These are phyloP conservation scores for Schizaphis graminum DNA, from an alignment of 2,888 invertebrate species.

Conservation along the genomic window DNA sequence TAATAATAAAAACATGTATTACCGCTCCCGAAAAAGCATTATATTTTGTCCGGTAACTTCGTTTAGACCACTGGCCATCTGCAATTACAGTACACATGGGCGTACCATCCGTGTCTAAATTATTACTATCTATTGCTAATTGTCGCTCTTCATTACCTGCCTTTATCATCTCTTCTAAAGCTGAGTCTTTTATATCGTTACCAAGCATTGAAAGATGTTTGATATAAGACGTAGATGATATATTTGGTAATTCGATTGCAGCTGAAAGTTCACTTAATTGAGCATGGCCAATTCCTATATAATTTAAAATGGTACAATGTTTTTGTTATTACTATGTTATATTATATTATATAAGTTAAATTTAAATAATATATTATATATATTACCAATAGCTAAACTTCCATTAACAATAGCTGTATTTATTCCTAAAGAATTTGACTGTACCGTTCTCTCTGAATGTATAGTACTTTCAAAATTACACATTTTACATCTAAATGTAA, in stretches of 20 bases:
- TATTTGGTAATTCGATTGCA: no score
- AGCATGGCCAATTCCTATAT: no score
- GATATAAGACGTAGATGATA: no score
- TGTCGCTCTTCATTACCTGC: slow-evolving; percentile 12
- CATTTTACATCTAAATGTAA: slow-evolving; percentile 43
- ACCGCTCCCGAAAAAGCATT: slow-evolving; percentile 29
- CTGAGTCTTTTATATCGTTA: not conserved
- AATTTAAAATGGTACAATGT: no score
- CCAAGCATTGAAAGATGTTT: not conserved
- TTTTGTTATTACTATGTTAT: no score
- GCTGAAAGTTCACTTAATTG: no score
- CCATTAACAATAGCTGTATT: not conserved
- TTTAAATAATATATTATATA: not conserved
- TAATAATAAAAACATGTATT: not conserved
- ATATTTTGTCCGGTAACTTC: slow-evolving; percentile 11
- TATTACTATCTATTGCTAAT: not conserved
- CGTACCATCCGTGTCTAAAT: not conserved
- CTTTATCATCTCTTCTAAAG: slow-evolving; percentile 28
- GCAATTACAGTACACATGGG: slow-evolving; percentile 16
- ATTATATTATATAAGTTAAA: no score
- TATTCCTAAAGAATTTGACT: not conserved
- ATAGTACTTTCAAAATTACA: slow-evolving; percentile 13
- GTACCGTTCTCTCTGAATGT: not conserved
- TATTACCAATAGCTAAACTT: not conserved
- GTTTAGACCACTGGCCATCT: slow-evolving; percentile 7